Conservation (phyloP, 2,888 invertebrate genomes). For the Eueremaeus valkanovi region DNA sequence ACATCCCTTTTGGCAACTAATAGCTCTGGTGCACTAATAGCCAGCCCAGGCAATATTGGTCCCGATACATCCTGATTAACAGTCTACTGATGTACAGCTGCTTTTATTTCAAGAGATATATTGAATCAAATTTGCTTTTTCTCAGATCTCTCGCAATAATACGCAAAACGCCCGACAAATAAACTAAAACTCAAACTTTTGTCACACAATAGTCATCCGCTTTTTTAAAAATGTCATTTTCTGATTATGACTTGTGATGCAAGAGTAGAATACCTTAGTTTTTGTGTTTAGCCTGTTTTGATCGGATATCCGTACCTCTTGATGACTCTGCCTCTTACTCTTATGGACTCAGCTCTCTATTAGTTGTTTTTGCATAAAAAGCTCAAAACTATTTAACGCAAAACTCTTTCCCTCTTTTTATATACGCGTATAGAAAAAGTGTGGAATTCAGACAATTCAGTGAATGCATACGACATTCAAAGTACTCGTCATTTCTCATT, state of each 20-base stretch:
- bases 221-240: conserved; percentile 30
- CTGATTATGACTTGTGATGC: conserved; percentile 35
- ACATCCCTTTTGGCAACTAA: conserved; percentile 28
- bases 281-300: conserved; percentile 30
- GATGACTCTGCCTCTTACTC: conserved; percentile 25
- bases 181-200: conserved; percentile 27
- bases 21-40: too few species aligned
- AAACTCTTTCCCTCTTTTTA: conserved; percentile 25
- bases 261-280: conserved; percentile 29
- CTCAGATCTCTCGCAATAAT: not conserved
- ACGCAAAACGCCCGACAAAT: conserved; percentile 30
- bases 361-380: conserved; percentile 17
- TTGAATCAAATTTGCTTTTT: conserved; percentile 2
- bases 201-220: conserved; percentile 36
- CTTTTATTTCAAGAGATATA: conserved; percentile 35
- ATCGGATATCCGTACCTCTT: conserved; percentile 36
- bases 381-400: conserved; percentile 7
- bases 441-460: conserved; percentile 27
- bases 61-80: conserved; percentile 35
- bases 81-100: conserved; percentile 33
- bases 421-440: conserved; percentile 8
- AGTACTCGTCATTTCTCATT: conserved; percentile 35
- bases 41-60: too few species aligned
- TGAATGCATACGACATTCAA: conserved; percentile 24
- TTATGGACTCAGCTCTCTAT: not conserved